Evolutionary conservation across 2,888 invertebrate species (phyloP), one percentile per base, ranked within the genome.

Genomic region (Agrochola lota): DNA sequence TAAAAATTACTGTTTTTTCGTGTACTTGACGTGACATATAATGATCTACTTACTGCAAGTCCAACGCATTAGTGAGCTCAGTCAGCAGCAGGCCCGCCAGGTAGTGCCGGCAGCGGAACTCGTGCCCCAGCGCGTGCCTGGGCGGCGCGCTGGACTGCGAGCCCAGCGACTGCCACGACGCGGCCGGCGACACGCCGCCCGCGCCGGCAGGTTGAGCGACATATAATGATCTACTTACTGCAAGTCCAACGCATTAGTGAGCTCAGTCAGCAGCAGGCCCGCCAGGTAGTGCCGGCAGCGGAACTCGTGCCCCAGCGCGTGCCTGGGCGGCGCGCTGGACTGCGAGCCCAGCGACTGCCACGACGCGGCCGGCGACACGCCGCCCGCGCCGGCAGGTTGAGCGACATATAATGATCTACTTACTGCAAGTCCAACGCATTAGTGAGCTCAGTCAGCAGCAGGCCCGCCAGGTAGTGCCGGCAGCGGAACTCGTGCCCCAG

Each of bases 31-130:
- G n/a, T n/a, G n/a, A 30, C 30, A 30, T 4, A 35, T 35, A 4
- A 35, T 35, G 35, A 6, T 35, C 35, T 35, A 97, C 98, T 97
- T 93, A 98, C 98, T 98, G 98, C 90, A 98, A 97, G 89, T 99
- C 99, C 70, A 99, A 95, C 0, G 98, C 98, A 26, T 98, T 97
- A 0, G 98, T 98, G 74, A 99, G 96, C 92, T 99, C 99, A 0
- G 98, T 97, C 49, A 99, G 97, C 59, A 99, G 97, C 71, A 99
- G 96, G 0, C 99, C 99, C 11, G 98, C 97, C 20, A 99, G 97
- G 93, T 98, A 99, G 95, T 99, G 99, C 88, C 99, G 98, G 74
- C 98, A 98, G 43, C 98, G 97, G 95, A 98, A 99, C 92, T 99
- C 99, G 72, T 98, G 97, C 0, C 89, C 98, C 77, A 95, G 91